Base-by-base conservation (phyloP, 2,888 invertebrate species). In the Lingula anatina region DNA sequence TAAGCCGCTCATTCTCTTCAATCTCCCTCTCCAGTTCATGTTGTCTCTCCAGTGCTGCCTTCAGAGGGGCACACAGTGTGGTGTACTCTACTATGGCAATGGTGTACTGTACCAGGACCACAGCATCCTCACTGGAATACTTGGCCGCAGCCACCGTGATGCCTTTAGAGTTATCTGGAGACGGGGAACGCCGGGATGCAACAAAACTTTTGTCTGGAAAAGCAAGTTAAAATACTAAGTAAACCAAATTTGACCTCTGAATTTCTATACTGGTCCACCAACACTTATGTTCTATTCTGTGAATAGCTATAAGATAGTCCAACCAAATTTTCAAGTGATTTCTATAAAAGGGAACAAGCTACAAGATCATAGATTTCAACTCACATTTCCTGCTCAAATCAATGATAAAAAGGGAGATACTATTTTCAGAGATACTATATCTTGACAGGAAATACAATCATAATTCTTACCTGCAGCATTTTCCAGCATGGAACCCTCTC, bases 11-110 rank as follows among this genome's bases (percentile, higher is more conserved):
- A 57, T 70, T 75, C 55, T 75, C 74, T 42, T 74, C 75, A 47
- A 75, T 75, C 58, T 75, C 74, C 41, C 71, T 50, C 57, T 71
- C 60, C 41, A 75, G 59, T 48, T 74, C 73, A 50, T 71, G 66
- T 50, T 67, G 59, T 20, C 62, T 57, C 53, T 75, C 73, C 26
- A 70, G 50, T 4, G 72, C 56, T 12, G 59, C 57, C 50, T 66
- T 67, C n/a, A 73, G 60, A 25, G 72, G 72, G 21, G 64, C 65
- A 56, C 71, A 73, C 20, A 70, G 58, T 26, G 66, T 60, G 1
- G 73, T 68, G 65, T 74, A 77, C 59, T 76, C 76, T 20, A 76
- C 70, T 5, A 77, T 73, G 35, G 76, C 75, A n/a, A 77, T 74
- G 31, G 72, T 70, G 60, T 75, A 77, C 52, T 76, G 68, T 18